Base-by-base conservation (phyloP, 2,113 vertebrate genomes). In the Glareola pratincola region DNA sequence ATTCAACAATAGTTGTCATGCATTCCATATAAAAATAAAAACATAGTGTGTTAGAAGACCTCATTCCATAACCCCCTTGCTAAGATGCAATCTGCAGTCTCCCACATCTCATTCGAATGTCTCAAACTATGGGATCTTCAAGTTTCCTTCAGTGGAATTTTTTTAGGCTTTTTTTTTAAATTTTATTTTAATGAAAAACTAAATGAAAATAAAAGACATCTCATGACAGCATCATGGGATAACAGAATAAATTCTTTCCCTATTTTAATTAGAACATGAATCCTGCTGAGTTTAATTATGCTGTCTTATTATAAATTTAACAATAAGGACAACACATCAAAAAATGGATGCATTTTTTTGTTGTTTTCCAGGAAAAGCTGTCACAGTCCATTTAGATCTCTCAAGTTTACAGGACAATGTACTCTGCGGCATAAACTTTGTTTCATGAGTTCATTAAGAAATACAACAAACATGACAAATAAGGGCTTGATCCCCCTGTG, bases 261-360 rank as follows among this genome's bases (percentile, higher is more conserved):
- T 57, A 14, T 60, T 88, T 92, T 75, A 95, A 92, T 88, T 85
- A 92, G 69, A 74, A 64, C 0, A 13, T 34, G 41, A 75, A 82
- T 83, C 51, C 56, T 91, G 43, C 71, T 71, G 83, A 71, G 83
- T 75, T 94, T 92, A 82, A 92, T 95, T 92, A 92, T 62, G 48
- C 48, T 83, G 47, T 47, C 41, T 37, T 87, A 3, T 32, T 56
- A 82, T 21, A 79, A 82, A 67, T 59, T 59, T 75, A 51, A 75
- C 37, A 82, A 69, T 56, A 67, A 78, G 9, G 51, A 88, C 45
- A 88, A 57, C 18, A 30, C 7, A 6, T 32, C 37, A 50, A 21
- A 83, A 86, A 19, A 14, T 2, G 8, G 2, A 3, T 2, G 5
- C 36, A 8, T 54, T 63, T 24, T 56, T 64, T 21, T 62, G 3